Percentiles rank a stretch among this genome's conserved stretches.
Conservation (phyloP, 2,888 invertebrate species). For the Abrostola tripartita region DNA sequence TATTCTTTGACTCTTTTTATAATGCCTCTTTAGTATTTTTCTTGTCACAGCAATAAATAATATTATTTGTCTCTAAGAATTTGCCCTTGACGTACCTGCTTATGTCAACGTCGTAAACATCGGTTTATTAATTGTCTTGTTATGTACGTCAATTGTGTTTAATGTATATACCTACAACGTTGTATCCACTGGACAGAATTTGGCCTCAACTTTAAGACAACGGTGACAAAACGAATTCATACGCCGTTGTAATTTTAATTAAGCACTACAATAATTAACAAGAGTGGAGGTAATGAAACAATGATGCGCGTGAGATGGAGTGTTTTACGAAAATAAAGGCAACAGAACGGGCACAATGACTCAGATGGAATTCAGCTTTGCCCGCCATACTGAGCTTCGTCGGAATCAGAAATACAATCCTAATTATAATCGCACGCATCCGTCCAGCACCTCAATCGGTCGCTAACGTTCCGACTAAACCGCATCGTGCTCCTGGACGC, state of each 20-base stretch:
- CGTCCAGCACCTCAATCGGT: slow-evolving; percentile 86
- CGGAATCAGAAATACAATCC: slow-evolving; percentile 89
- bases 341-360: slow-evolving; percentile 88
- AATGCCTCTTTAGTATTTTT: slow-evolving; percentile 23
- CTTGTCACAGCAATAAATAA: slow-evolving; percentile 21
- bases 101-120: slow-evolving; percentile 52
- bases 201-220: slow-evolving; percentile 43
- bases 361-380: slow-evolving; percentile 87
- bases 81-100: slow-evolving; percentile 48
- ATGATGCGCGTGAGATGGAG: slow-evolving; percentile 83
- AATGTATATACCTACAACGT: slow-evolving; percentile 33
- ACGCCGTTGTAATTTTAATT: slow-evolving; percentile 56
- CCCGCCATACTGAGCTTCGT: slow-evolving; percentile 85
- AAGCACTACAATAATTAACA: slow-evolving; percentile 62
- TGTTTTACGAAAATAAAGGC: slow-evolving; percentile 88
- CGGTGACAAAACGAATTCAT: slow-evolving; percentile 48
- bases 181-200: slow-evolving; percentile 28
- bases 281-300: slow-evolving; percentile 73
- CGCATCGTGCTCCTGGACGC: slow-evolving; percentile 61
- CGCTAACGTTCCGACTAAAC: slow-evolving; percentile 71
- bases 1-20: slow-evolving; percentile 10
- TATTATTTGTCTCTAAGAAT: slow-evolving; percentile 32
- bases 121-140: slow-evolving; percentile 55
- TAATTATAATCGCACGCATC: slow-evolving; percentile 89
- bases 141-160: slow-evolving; percentile 51